These are phyloP conservation scores for Palythoa heliodiscus DNA, from an alignment of 92 coral and sea anemone genomes.

Conservation along the genomic window DNA sequence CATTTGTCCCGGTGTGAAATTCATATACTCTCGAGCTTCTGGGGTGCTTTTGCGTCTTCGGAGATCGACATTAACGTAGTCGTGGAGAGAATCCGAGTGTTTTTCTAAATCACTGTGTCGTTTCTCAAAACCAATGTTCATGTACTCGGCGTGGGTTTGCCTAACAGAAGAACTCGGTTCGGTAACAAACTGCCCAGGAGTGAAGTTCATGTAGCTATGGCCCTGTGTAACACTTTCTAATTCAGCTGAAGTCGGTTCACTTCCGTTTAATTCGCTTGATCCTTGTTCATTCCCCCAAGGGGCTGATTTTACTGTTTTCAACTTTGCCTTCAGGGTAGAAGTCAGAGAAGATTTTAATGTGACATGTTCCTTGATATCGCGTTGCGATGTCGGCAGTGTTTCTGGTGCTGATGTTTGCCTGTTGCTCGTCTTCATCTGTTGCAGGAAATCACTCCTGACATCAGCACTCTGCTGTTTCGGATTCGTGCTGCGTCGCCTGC, in stretches of 20 bases:
- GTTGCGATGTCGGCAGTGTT: neutral
- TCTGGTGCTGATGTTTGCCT: slow-evolving; percentile 1
- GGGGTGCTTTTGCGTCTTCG: slow-evolving; percentile 48
- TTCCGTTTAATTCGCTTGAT: slow-evolving; percentile 3
- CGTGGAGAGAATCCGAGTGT: slow-evolving; percentile 37
- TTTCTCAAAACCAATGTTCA: slow-evolving; percentile 57
- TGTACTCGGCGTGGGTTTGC: slow-evolving; percentile 46
- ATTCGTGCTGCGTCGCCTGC: slow-evolving; percentile 21
- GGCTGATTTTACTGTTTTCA: neutral
- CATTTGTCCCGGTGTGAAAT: slow-evolving; percentile 53
- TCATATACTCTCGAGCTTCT: slow-evolving; percentile 68
- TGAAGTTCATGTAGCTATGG: slow-evolving; percentile 59
- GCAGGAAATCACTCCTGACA: slow-evolving; percentile 29
- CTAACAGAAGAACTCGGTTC: slow-evolving; percentile 40
- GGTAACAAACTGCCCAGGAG: slow-evolving; percentile 45
- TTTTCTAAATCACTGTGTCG: slow-evolving; percentile 31
- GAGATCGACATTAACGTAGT: slow-evolving; percentile 67
- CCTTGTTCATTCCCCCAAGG: neutral
- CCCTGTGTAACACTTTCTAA: neutral
- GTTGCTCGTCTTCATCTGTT: slow-evolving; percentile 38
- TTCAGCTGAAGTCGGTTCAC: neutral
- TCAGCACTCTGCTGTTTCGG: slow-evolving; percentile 33
- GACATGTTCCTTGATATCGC: slow-evolving; percentile 15
- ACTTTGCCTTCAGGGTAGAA: neutral
- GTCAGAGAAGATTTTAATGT: slow-evolving; percentile 12